phyloP scores from a whole-genome alignment of 2,888 invertebrate species.

The Sesamia inferens region DNA sequence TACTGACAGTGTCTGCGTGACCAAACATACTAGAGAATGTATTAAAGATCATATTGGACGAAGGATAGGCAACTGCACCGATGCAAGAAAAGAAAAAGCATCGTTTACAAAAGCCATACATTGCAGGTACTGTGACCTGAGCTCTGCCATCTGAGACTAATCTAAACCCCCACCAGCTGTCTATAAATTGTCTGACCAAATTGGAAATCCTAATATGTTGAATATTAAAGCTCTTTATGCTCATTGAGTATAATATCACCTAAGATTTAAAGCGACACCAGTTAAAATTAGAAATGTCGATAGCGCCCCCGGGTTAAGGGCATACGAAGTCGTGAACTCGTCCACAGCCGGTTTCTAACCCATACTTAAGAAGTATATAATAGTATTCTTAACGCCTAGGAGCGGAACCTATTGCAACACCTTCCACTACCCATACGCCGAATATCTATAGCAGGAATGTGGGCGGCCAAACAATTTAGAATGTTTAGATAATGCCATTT shows the following conservation, averaged over 20 bases:
- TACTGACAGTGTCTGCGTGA: no score
- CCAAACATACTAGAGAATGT: not conserved
- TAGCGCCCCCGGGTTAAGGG: slow-evolving; percentile 25
- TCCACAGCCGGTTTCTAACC: slow-evolving; percentile 11
- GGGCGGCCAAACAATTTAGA: not conserved
- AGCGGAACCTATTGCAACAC: slow-evolving; percentile 13
- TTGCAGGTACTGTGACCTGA: slow-evolving; percentile 1
- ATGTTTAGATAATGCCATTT: not conserved
- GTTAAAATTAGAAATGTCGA: slow-evolving; percentile 23
- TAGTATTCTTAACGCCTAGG: slow-evolving; percentile 27
- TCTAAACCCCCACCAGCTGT: slow-evolving; percentile 10
- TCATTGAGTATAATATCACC: not conserved
- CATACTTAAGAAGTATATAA: not conserved
- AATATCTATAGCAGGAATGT: not conserved
- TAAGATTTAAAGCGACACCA: slow-evolving; percentile 9
- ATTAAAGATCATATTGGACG: no score
- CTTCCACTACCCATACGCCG: slow-evolving; percentile 1
- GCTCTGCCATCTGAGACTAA: slow-evolving; percentile 8
- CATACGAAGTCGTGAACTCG: slow-evolving; percentile 10
- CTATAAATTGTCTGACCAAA: not conserved
- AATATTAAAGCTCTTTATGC: not conserved
- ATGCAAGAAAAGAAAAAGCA: slow-evolving; percentile 7
- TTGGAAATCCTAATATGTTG: not conserved
- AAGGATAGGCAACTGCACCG: not conserved
- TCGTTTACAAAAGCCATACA: not conserved